These are phyloP conservation scores for Dendroctonus ponderosae DNA, from an alignment of 1,140 invertebrate species.

Conservation along the genomic window DNA sequence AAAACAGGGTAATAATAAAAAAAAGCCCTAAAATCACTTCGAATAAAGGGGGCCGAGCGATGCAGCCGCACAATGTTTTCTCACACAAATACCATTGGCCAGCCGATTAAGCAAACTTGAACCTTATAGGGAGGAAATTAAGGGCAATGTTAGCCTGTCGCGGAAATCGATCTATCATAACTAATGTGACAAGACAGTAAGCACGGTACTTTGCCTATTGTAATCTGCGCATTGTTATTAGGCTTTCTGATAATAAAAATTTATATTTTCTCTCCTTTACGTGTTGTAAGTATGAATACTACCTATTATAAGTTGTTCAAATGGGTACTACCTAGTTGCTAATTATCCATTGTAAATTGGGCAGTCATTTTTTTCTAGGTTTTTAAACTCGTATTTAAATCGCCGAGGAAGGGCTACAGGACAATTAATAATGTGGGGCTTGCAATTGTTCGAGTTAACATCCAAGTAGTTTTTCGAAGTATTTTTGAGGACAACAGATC, in stretches of 20 bases:
- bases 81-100: constrained; percentile 36
- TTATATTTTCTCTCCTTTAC: constrained; percentile 13
- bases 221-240: constrained; percentile 47
- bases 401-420: not conserved
- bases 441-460: too few species aligned
- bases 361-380: constrained; percentile 14
- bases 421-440: too few species aligned
- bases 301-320: constrained; percentile 25
- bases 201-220: constrained; percentile 49
- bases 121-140: constrained; percentile 19
- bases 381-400: constrained; percentile 9
- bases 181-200: constrained; percentile 49
- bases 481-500: too few species aligned
- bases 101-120: constrained; percentile 17
- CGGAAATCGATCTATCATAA: constrained; percentile 44
- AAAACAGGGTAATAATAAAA: constrained; percentile 43
- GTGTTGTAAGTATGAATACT: constrained; percentile 17
- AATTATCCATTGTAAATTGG: constrained; percentile 23
- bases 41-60: constrained; percentile 41
- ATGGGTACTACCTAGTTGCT: constrained; percentile 10
- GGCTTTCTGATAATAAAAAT: constrained; percentile 36
- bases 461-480: too few species aligned
- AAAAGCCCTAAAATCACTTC: constrained; percentile 43
- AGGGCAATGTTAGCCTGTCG: constrained; percentile 30
- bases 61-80: constrained; percentile 39